Evolutionary conservation across 2,797 vertebrate species (phyloP).

Genomic region (Zenarchopterus dispar): DNA sequence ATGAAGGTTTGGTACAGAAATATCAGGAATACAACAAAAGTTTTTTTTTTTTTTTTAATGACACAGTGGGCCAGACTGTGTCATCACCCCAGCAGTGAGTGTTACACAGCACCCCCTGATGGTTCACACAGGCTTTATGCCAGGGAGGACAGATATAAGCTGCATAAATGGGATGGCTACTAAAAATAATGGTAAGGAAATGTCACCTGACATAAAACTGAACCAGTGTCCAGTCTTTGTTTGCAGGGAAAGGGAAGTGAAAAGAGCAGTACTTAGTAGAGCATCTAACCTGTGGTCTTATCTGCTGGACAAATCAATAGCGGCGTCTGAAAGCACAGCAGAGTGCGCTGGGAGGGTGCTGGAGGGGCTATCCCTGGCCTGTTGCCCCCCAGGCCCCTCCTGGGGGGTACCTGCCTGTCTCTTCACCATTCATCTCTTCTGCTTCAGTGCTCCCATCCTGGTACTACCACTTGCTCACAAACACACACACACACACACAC

Average conservation of each 20-base stretch:
- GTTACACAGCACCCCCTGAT: slow-evolving; percentile 66
- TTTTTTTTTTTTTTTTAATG: too few relatives aligned
- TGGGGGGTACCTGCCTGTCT: slow-evolving; percentile 79
- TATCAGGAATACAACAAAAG: too few relatives aligned
- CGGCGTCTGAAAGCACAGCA: slow-evolving; percentile 87
- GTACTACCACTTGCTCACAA: slow-evolving; percentile 40
- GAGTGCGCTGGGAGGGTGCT: slow-evolving; percentile 77
- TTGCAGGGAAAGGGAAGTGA: slow-evolving; percentile 58
- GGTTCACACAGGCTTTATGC: slow-evolving; percentile 40
- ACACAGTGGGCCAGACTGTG: too few relatives aligned
- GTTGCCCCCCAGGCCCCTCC: slow-evolving; percentile 78
- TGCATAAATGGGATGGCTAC: neutral
- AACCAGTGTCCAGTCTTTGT: slow-evolving; percentile 53
- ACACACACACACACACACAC: slow-evolving; percentile 41
- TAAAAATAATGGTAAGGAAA: slow-evolving; percentile 31
- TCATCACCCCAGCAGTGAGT: slow-evolving; percentile 18
- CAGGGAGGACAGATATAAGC: slow-evolving; percentile 17
- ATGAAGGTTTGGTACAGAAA: too few relatives aligned
- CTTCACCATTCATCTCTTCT: slow-evolving; percentile 80
- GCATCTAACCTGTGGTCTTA: slow-evolving; percentile 84
- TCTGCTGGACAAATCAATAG: slow-evolving; percentile 92
- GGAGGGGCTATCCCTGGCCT: slow-evolving; percentile 83
- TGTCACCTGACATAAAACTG: slow-evolving; percentile 47
- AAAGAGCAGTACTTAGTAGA: slow-evolving; percentile 86
- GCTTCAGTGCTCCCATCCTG: slow-evolving; percentile 75